These are phyloP conservation scores for Hippolais icterina DNA, from an alignment of 2,113 vertebrate genomes.

Conservation along the genomic window DNA sequence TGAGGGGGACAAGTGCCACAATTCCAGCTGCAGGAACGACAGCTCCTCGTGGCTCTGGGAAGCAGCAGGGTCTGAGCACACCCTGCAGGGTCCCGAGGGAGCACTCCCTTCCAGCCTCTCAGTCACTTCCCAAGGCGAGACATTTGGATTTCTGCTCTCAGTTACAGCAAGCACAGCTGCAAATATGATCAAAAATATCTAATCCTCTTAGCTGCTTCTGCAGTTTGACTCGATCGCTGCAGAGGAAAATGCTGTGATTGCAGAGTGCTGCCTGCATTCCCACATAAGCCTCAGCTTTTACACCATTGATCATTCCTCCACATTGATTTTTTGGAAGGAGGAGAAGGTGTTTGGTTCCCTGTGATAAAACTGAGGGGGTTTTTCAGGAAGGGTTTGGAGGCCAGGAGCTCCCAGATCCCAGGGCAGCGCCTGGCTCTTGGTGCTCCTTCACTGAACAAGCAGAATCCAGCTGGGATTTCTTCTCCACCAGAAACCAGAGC, in stretches of 20 bases:
- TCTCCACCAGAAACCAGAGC: not conserved
- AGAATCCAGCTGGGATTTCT: not conserved
- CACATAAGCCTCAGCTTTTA: not conserved
- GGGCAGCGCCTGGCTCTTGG: not conserved
- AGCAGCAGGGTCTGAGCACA: not conserved
- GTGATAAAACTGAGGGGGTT: not conserved
- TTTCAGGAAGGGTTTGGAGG: not conserved
- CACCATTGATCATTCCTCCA: not conserved
- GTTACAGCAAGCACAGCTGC: conserved; percentile 24
- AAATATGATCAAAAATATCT: conserved; percentile 39
- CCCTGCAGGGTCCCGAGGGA: not conserved
- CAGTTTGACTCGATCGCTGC: not conserved
- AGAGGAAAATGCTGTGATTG: not conserved
- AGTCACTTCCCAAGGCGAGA: not conserved
- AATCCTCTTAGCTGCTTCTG: conserved; percentile 58
- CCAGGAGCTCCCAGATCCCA: not conserved
- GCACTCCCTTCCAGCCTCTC: not conserved
- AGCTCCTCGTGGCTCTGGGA: not conserved
- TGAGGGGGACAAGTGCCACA: not conserved
- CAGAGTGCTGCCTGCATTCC: not conserved
- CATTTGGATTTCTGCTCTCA: not conserved
- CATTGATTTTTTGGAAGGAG: not conserved
- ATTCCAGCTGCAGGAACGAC: not conserved
- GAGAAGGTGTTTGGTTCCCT: not conserved
- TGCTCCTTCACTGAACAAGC: not conserved